Percentiles rank a stretch among this genome's conserved stretches.
These are phyloP conservation scores for Anastrepha obliqua DNA, from an alignment of 1,140 invertebrate genomes.

Conservation along the genomic window DNA sequence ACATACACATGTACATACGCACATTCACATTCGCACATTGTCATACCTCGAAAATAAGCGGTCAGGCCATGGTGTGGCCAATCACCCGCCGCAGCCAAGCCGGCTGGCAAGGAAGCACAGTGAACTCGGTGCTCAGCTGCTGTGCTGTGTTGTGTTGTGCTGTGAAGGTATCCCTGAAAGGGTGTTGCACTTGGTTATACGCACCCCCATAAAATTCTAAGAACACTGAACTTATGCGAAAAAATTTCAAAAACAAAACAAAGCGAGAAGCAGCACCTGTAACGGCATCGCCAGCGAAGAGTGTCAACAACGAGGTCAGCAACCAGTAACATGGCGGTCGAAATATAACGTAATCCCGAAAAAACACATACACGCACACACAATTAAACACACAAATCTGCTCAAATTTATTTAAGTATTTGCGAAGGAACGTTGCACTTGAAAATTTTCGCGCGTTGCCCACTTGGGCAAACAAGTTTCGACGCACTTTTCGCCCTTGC, in stretches of 20 bases:
- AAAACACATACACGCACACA: not conserved
- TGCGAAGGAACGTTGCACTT: slow-evolving; percentile 10
- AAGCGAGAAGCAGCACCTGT: not conserved
- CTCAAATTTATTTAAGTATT: not conserved
- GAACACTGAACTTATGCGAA: slow-evolving; percentile 34
- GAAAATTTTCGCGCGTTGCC: not conserved
- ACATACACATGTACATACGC: not conserved
- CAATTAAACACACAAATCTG: not conserved
- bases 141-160: no score
- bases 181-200: slow-evolving; percentile 6
- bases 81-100: slow-evolving; percentile 12
- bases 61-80: slow-evolving; percentile 7
- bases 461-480: not conserved
- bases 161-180: slow-evolving; percentile 27
- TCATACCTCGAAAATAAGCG: not conserved
- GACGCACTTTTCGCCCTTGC: not conserved
- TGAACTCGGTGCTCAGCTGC: slow-evolving; percentile 24
- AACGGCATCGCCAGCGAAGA: not conserved
- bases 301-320: slow-evolving; percentile 19
- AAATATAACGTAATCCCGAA: slow-evolving; percentile 26
- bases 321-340: not conserved
- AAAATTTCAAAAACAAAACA: not conserved
- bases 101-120: slow-evolving; percentile 26
- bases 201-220: slow-evolving; percentile 4
- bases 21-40: not conserved